A percentile compares a stretch with the other conserved stretches of the same genome.
These are phyloP conservation scores for Monarcha castaneiventris DNA, from an alignment of 2,113 vertebrate species.

Conservation along the genomic window DNA sequence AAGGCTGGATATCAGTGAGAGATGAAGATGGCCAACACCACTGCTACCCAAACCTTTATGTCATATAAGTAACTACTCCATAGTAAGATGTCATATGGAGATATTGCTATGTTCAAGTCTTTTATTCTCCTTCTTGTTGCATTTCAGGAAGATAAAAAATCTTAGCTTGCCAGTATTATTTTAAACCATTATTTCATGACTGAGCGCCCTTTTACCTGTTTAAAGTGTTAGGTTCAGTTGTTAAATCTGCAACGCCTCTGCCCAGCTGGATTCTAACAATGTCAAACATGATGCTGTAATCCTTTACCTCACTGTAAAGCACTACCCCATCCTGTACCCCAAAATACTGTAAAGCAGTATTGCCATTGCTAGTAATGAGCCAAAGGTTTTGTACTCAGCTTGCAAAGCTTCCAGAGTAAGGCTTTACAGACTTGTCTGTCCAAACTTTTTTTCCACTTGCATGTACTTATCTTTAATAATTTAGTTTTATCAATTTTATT, in stretches of 20 bases:
- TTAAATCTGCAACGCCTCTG: background rate
- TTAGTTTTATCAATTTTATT: background rate
- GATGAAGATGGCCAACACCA: background rate
- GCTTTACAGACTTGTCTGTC: background rate
- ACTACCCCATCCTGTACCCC: too few relatives aligned
- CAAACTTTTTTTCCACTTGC: background rate
- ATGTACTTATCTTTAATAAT: background rate
- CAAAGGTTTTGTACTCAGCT: background rate
- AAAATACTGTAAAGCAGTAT: background rate
- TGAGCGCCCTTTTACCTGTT: background rate
- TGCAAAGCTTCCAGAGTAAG: background rate
- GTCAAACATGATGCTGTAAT: background rate
- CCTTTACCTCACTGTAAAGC: background rate
- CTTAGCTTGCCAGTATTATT: background rate
- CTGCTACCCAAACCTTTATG: background rate
- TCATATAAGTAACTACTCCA: background rate
- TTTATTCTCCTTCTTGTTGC: background rate
- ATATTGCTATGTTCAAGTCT: background rate
- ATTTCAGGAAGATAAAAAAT: background rate
- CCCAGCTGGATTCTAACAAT: background rate
- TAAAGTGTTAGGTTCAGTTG: background rate
- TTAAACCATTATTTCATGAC: background rate
- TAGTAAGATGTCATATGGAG: background rate
- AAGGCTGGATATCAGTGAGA: background rate
- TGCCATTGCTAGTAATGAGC: fast-evolving